phyloP scores from a whole-genome alignment of 2,113 vertebrate species.

The Marmota flaviventris region DNA sequence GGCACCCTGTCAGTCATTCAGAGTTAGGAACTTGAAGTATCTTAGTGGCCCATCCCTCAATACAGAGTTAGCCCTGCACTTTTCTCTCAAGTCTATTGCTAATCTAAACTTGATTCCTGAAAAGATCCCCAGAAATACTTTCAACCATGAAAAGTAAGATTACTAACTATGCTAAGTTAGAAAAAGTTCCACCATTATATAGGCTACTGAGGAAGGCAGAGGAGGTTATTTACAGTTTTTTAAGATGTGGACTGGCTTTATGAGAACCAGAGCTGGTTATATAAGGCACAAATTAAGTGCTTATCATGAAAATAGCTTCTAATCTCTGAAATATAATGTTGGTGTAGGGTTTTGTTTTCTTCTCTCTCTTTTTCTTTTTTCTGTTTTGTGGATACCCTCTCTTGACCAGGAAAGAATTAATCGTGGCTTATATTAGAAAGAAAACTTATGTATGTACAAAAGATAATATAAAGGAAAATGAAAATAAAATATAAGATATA shows the following conservation, averaged over 20 bases:
- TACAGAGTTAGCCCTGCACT: background rate
- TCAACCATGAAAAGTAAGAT: background rate
- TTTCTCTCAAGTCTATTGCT: background rate
- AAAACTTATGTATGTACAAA: background rate
- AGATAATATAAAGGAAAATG: background rate
- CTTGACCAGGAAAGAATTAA: background rate
- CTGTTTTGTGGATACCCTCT: background rate
- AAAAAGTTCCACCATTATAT: background rate
- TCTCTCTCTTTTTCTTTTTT: background rate
- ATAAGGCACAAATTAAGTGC: background rate
- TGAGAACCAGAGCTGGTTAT: background rate
- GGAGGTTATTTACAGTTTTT: background rate
- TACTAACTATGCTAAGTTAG: background rate
- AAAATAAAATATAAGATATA: background rate
- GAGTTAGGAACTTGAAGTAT: background rate
- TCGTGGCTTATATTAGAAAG: background rate
- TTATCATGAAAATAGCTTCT: background rate
- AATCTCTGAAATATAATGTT: background rate
- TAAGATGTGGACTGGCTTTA: background rate
- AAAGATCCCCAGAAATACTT: background rate
- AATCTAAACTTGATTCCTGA: background rate
- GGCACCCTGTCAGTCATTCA: background rate
- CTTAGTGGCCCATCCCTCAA: background rate
- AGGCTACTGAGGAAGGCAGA: background rate
- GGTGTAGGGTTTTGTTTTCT: background rate